These are phyloP conservation scores for Ectemnius cavifrons DNA, from an alignment of 2,888 invertebrate species.

Conservation along the genomic window DNA sequence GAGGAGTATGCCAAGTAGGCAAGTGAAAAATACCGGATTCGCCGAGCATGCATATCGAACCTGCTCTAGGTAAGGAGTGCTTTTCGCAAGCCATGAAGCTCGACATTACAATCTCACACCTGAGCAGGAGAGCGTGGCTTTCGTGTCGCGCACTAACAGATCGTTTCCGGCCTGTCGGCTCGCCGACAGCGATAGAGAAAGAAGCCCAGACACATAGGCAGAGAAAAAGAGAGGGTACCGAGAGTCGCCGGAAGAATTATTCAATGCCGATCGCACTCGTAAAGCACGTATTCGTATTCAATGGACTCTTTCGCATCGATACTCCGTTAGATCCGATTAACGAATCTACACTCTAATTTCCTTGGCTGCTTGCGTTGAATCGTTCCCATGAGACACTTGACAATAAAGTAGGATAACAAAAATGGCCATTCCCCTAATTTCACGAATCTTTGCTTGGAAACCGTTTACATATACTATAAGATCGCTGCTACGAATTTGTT, in stretches of 20 bases:
- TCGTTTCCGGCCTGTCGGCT: conserved; percentile 64
- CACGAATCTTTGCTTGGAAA: too few species aligned
- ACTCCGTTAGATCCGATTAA: not conserved
- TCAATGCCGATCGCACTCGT: conserved; percentile 58
- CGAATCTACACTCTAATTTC: too few species aligned
- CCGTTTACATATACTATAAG: too few species aligned
- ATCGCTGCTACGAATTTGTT: too few species aligned
- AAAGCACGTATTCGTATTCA: conserved; percentile 44
- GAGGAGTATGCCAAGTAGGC: too few species aligned
- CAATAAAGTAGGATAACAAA: too few species aligned
- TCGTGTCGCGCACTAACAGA: conserved; percentile 66
- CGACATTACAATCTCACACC: conserved; percentile 55
- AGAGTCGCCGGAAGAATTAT: conserved; percentile 61
- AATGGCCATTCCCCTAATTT: too few species aligned
- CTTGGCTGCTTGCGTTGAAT: too few species aligned
- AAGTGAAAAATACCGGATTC: too few species aligned
- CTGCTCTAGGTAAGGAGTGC: not conserved
- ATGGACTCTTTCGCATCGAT: conserved; percentile 46
- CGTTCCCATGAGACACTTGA: too few species aligned
- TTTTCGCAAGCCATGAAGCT: conserved; percentile 35
- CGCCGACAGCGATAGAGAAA: conserved; percentile 22
- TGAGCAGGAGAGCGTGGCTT: conserved; percentile 52
- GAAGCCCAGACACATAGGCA: too few species aligned
- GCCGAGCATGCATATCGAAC: too few species aligned
- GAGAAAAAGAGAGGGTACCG: conserved; percentile 18